A percentile compares a stretch with the other conserved stretches of the same genome.
phyloP scores from a whole-genome alignment of 2,888 invertebrate genomes.

The Epistrophella euchroma region DNA sequence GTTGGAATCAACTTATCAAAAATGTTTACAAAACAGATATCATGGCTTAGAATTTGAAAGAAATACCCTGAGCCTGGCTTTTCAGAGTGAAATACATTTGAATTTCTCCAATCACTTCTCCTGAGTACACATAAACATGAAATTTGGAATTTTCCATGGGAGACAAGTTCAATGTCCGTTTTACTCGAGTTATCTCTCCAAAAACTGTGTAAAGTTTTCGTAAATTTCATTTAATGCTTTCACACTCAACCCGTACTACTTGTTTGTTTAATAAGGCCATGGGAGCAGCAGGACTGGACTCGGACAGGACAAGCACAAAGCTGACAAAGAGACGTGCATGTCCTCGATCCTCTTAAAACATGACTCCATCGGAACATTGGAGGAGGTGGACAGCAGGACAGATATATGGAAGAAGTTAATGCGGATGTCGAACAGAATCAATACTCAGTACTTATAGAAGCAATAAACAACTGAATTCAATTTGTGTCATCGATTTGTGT shows the following conservation, averaged over 20 bases:
- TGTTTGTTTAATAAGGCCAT: conserved; percentile 20
- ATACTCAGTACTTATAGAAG: conserved; percentile 14
- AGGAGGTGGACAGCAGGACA: conserved; percentile 28
- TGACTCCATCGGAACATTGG: conserved; percentile 11
- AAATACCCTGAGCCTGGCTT: not conserved
- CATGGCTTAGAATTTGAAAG: not conserved
- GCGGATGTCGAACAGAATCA: conserved; percentile 47
- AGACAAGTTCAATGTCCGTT: conserved; percentile 12
- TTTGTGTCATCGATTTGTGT: conserved; percentile 48
- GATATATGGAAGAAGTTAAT: conserved; percentile 38
- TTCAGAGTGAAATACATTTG: not conserved
- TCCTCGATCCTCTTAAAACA: conserved; percentile 24
- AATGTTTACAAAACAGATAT: conserved; percentile 24
- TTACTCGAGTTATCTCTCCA: not conserved
- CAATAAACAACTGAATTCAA: conserved; percentile 30
- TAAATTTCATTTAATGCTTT: conserved; percentile 46
- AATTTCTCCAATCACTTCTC: not conserved
- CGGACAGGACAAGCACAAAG: not conserved
- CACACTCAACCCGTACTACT: conserved; percentile 4
- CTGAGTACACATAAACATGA: not conserved
- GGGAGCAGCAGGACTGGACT: not conserved
- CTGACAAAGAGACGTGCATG: not conserved
- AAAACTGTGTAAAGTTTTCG: conserved; percentile 19
- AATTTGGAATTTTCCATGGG: not conserved
- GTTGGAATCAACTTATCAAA: conserved; percentile 27